A percentile compares a stretch with the other conserved stretches of the same genome.
Conservation (phyloP, 2,888 invertebrate genomes). For the Drosophila cognata region DNA sequence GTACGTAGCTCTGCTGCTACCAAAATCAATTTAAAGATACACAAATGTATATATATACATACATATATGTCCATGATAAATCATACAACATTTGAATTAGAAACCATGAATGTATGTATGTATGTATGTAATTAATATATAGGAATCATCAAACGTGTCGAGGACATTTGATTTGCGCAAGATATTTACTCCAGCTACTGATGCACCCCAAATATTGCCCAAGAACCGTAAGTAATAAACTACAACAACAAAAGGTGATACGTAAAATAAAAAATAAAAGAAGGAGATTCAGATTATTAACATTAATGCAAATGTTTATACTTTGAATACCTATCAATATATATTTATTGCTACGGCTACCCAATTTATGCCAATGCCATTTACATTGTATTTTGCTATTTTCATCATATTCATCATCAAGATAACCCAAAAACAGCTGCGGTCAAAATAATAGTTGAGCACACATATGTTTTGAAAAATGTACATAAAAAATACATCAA, state of each 20-base stretch:
- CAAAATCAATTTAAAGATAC: neutral
- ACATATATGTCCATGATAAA: conserved; percentile 1
- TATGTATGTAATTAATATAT: conserved; percentile 42
- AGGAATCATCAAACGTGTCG: conserved; percentile 84
- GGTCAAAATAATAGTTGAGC: neutral
- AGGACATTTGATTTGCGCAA: conserved; percentile 92
- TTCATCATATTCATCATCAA: neutral
- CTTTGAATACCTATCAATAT: neutral
- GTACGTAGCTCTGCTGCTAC: conserved; percentile 85
- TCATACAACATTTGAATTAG: conserved; percentile 63
- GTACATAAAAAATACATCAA: neutral
- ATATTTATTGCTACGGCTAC: neutral
- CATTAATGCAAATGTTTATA: conserved; percentile 2
- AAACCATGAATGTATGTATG: conserved; percentile 34
- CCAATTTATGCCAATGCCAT: conserved; percentile 1
- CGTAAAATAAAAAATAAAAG: conserved; percentile 46
- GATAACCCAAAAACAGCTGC: neutral
- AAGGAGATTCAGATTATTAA: conserved; percentile 8
- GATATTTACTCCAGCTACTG: conserved; percentile 94
- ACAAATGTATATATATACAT: neutral
- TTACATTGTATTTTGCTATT: neutral
- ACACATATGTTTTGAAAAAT: neutral
- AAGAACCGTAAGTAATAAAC: conserved; percentile 87
- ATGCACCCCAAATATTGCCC: conserved; percentile 91
- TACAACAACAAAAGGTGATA: conserved; percentile 67